These are phyloP conservation scores for Myotis brandtii DNA, from an alignment of 2,113 vertebrate genomes.

Conservation along the genomic window DNA sequence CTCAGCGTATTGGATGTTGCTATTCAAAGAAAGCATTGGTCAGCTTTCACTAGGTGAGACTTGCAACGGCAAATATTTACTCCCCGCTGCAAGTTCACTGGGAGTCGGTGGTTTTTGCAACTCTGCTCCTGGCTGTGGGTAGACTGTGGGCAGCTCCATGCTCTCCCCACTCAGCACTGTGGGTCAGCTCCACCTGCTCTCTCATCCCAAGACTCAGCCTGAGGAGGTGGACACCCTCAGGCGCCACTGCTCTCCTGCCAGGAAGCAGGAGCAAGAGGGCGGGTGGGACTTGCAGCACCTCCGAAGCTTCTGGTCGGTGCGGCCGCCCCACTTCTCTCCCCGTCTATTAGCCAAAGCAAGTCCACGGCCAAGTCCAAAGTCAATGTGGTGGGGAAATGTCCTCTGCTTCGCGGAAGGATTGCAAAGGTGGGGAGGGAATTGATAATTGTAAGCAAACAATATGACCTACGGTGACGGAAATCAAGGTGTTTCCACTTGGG, in stretches of 20 bases:
- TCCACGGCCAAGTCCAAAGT: background rate
- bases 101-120: background rate
- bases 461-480: background rate
- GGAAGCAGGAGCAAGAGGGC: background rate
- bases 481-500: background rate
- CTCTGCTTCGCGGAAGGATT: too few species aligned
- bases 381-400: background rate
- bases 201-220: background rate
- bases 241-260: background rate
- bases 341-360: background rate
- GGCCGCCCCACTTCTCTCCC: background rate
- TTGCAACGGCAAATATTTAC: background rate
- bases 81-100: background rate
- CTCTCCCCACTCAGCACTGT: background rate
- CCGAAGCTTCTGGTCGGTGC: background rate
- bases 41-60: background rate
- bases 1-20: background rate
- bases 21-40: background rate
- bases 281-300: background rate
- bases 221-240: background rate
- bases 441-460: background rate
- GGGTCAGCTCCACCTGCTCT: background rate
- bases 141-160: background rate
- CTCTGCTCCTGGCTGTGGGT: background rate
- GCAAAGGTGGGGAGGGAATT: background rate